phyloP scores from a whole-genome alignment of 2,797 vertebrate species.

The Champsocephalus gunnari region DNA sequence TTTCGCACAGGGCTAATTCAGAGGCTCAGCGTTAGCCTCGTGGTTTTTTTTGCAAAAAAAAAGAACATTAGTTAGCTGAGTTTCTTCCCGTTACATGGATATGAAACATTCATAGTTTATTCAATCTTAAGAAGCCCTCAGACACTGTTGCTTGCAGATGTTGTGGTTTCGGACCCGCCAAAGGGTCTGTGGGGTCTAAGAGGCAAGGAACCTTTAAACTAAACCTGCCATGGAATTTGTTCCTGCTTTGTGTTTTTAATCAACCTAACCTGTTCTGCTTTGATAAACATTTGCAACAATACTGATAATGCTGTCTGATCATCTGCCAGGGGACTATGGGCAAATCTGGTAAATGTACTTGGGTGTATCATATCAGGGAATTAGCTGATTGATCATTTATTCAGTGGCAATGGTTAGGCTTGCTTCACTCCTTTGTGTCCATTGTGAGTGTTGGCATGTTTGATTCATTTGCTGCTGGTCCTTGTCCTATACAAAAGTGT shows the following conservation, averaged over 20 bases:
- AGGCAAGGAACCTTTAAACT: constrained; percentile 4
- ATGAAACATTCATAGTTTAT: too few species aligned
- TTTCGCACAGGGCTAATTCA: too few species aligned
- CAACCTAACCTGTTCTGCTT: not conserved
- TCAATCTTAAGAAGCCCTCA: too few species aligned
- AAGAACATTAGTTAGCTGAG: too few species aligned
- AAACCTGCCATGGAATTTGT: not conserved
- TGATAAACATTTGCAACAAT: constrained; percentile 13
- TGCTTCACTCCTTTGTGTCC: constrained; percentile 32
- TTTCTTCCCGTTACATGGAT: too few species aligned
- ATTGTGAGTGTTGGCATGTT: constrained; percentile 35
- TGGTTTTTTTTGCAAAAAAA: too few species aligned
- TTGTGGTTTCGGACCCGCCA: too few species aligned
- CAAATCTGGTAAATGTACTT: constrained; percentile 48
- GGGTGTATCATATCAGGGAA: constrained; percentile 36
- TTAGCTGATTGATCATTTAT: constrained; percentile 44
- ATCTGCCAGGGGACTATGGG: not conserved
- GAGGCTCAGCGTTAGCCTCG: too few species aligned
- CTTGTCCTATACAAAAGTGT: constrained; percentile 27
- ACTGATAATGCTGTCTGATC: constrained; percentile 37
- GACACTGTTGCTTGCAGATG: too few species aligned
- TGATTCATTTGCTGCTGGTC: constrained; percentile 45
- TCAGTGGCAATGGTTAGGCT: constrained; percentile 20
- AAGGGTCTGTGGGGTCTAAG: too few species aligned
- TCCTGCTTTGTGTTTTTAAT: constrained; percentile 6